Base-by-base conservation (phyloP, 2,888 invertebrate species). In the Leptopilina syphax region DNA sequence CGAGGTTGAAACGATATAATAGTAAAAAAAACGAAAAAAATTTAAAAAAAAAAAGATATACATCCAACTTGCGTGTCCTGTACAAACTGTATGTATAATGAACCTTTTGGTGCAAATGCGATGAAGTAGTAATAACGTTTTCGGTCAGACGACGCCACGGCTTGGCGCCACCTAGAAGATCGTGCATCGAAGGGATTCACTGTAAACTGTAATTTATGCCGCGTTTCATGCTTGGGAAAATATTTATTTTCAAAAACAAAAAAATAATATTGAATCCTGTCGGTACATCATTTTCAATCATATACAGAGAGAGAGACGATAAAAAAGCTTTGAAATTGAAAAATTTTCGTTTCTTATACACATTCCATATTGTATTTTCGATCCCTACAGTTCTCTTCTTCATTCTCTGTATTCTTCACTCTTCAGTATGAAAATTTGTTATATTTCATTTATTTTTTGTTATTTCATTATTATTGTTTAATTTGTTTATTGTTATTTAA, bases 1-100 rank as follows among this genome's bases (percentile, higher is more conserved):
- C 83, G 80, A 81, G 83, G 83, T 78, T 81, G 79, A 81, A 77
- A 8, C 80, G 81, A 79, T 34, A 34, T 34, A 34, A 34, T 83
- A 84, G 82, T 80, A 81, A 73, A 73, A 73, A 73, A 1, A 73
- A 34, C 9, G 18, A 18, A 18, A 18, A 18, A 18, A 18, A 4
- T 44, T 34, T 1, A 34, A 34, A 4, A 3, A 73, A 73, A 34
- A 34, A 57, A 54, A 34, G 13, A 41, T 50, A 13, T 57, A 24
- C 9, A 73, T 9, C 73, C n/a, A 54, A 54, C 57, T 73, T 73
- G 73, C 73, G 73, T 73, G 70, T 70, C 70, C 34, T 27, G 65
- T 67, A 34, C n/a, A 27, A 24, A 50, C 50, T 44, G 44, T 44
- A 44, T 70, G 68, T 50, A 27, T 54, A 70, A 34, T 34, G 57